These are phyloP conservation scores for Chrysopa pallens DNA, from an alignment of 1,140 invertebrate genomes.

Conservation along the genomic window DNA sequence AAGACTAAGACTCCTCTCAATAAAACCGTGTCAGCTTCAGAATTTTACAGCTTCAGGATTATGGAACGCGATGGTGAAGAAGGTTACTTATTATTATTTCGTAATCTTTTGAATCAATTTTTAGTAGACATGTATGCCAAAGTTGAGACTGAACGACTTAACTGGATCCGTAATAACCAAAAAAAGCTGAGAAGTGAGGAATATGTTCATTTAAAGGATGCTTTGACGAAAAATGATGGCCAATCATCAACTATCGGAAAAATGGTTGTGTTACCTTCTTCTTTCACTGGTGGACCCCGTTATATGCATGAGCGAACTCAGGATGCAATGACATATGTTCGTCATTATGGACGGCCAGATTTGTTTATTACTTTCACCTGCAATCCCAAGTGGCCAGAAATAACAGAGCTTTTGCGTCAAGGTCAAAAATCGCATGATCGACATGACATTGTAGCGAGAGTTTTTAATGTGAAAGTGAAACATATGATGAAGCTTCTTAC, in stretches of 20 bases:
- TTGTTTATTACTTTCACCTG: slow-evolving; percentile 26
- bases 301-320: no score
- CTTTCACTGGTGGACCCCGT: slow-evolving; percentile 1
- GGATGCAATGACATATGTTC: no score
- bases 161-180: slow-evolving; percentile 14
- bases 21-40: slow-evolving; percentile 11
- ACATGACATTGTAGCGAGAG: slow-evolving; percentile 24
- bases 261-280: neutral
- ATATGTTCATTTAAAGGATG: slow-evolving; percentile 12
- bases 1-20: neutral
- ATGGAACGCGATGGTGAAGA: slow-evolving; percentile 13
- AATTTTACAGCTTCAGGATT: slow-evolving; percentile 16
- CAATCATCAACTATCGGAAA: neutral
- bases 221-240: slow-evolving; percentile 4
- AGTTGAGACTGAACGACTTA: slow-evolving; percentile 16
- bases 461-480: slow-evolving; percentile 26
- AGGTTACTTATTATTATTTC: slow-evolving; percentile 14
- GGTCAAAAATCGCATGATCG: slow-evolving; percentile 17
- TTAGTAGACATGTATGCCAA: slow-evolving; percentile 20
- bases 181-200: slow-evolving; percentile 9
- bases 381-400: slow-evolving; percentile 30
- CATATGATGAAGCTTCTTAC: slow-evolving; percentile 18
- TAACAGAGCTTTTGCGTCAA: slow-evolving; percentile 12
- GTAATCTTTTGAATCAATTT: slow-evolving; percentile 15
- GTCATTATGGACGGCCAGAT: slow-evolving; percentile 20